Evolutionary conservation across 1,140 invertebrate species (phyloP).

Genomic region (Geopemphigus sp.): DNA sequence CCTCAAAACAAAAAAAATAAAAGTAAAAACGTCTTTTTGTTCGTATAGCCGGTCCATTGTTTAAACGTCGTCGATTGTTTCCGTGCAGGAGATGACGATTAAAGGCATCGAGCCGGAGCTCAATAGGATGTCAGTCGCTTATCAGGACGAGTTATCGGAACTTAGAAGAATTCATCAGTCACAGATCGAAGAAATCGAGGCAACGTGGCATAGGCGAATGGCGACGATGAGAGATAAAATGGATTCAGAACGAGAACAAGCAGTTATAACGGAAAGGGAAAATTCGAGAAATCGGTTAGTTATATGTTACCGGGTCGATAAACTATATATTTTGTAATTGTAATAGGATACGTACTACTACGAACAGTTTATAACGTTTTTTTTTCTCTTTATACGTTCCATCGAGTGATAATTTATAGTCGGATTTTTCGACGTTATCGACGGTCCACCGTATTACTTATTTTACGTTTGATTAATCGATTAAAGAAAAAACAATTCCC

Average conservation of each 20-base stretch:
- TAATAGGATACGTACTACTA: no score
- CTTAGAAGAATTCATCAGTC: conserved; percentile 61
- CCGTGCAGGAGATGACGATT: conserved; percentile 65
- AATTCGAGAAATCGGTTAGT: conserved; percentile 52
- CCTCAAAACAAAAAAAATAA: conserved; percentile 69
- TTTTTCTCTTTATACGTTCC: no score
- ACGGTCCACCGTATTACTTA: no score
- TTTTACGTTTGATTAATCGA: no score
- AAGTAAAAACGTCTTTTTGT: conserved; percentile 56
- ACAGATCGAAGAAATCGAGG: conserved; percentile 62
- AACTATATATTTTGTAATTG: no score
- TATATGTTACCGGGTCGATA: no score
- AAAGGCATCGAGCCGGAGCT: conserved; percentile 72
- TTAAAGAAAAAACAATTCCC: no score
- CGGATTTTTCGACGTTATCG: no score
- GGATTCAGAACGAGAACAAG: conserved; percentile 58
- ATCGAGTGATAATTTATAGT: no score
- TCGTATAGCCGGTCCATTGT: no score
- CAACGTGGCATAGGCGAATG: conserved; percentile 59
- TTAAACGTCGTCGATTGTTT: not conserved
- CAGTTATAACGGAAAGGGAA: conserved; percentile 58
- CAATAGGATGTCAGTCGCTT: conserved; percentile 64
- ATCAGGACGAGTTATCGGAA: conserved; percentile 63
- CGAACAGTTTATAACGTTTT: no score
- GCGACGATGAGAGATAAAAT: conserved; percentile 58